Percentiles rank a stretch among this genome's conserved stretches.
phyloP scores from a whole-genome alignment of 2,797 vertebrate species.

The Knipowitschia caucasica region DNA sequence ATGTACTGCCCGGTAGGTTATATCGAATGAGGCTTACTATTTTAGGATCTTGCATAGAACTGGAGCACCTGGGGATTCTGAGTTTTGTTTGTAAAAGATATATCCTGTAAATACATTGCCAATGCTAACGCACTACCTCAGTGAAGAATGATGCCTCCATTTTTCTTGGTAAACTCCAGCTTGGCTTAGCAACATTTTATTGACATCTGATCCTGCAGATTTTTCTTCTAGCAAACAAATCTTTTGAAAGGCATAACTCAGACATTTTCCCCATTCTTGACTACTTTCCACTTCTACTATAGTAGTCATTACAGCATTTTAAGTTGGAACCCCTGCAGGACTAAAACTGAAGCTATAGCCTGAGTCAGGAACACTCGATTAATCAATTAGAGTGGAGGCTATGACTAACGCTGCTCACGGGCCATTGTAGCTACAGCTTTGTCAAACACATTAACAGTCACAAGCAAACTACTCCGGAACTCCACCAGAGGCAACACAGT shows the following conservation, averaged over 20 bases:
- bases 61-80: too few relatives aligned
- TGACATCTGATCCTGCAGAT: too few relatives aligned
- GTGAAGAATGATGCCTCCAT: too few relatives aligned
- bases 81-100: too few relatives aligned
- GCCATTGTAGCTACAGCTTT: slow-evolving; percentile 50
- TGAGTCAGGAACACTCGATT: slow-evolving; percentile 50
- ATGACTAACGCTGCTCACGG: slow-evolving; percentile 50
- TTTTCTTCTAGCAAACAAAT: neutral
- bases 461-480: slow-evolving; percentile 35
- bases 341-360: slow-evolving; percentile 21
- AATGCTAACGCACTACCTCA: too few relatives aligned
- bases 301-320: slow-evolving; percentile 9
- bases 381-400: slow-evolving; percentile 52
- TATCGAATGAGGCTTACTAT: slow-evolving; percentile 28
- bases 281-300: slow-evolving; percentile 8
- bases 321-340: slow-evolving; percentile 10
- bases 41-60: slow-evolving; percentile 15
- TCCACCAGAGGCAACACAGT: slow-evolving; percentile 34
- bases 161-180: too few relatives aligned
- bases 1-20: neutral
- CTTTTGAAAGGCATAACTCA: neutral
- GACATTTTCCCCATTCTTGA: neutral
- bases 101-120: too few relatives aligned
- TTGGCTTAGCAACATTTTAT: slow-evolving; percentile 34
- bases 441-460: slow-evolving; percentile 64